Evolutionary conservation across 2,888 invertebrate genomes (phyloP).

Genomic region (Ophonus ardosiacus): DNA sequence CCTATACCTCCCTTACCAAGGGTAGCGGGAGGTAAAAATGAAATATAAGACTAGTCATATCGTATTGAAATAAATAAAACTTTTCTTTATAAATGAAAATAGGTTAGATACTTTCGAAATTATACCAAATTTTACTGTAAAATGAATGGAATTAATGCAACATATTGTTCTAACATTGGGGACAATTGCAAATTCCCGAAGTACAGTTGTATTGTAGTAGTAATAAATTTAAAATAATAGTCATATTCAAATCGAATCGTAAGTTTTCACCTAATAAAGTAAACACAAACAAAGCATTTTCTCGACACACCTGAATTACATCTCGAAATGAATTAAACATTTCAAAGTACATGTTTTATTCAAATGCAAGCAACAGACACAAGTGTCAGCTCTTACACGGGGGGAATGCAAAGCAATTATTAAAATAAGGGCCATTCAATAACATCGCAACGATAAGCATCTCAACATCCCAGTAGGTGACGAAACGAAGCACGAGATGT

Average conservation of each 20-base stretch:
- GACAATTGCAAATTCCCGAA: neutral
- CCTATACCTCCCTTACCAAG: too few relatives aligned
- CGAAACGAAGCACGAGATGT: conserved; percentile 11
- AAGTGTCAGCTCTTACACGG: conserved; percentile 22
- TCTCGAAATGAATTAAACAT: conserved; percentile 47
- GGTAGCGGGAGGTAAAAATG: too few relatives aligned
- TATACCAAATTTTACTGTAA: neutral
- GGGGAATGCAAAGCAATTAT: conserved; percentile 39
- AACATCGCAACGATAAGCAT: conserved; percentile 7
- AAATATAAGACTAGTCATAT: too few relatives aligned
- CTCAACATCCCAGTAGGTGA: conserved; percentile 33
- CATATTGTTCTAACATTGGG: neutral
- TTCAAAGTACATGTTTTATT: conserved; percentile 29
- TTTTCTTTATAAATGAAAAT: too few relatives aligned
- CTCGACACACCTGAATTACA: conserved; percentile 46
- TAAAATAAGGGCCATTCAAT: conserved; percentile 48
- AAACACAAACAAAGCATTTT: conserved; percentile 46
- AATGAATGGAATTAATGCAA: neutral
- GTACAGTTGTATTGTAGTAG: neutral
- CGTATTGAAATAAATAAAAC: too few relatives aligned
- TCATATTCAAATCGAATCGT: conserved; percentile 20
- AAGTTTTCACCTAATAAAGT: conserved; percentile 41
- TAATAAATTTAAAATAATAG: conserved; percentile 13
- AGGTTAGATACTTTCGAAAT: too few relatives aligned
- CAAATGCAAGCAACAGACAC: conserved; percentile 20